phyloP scores from a whole-genome alignment of 2,797 vertebrate species.

The Hapalemur alaotrensis region DNA sequence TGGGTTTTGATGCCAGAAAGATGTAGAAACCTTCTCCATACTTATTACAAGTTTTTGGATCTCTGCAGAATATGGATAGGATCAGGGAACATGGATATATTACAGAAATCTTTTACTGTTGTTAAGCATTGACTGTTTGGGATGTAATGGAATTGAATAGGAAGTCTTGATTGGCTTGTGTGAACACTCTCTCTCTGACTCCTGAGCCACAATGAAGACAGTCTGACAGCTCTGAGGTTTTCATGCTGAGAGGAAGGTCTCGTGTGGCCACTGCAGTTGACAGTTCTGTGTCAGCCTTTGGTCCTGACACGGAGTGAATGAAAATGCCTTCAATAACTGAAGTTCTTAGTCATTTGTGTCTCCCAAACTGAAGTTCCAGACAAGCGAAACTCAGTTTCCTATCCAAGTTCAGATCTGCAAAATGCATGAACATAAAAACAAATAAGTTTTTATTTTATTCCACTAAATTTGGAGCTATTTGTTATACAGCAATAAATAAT shows the following conservation, averaged over 20 bases:
- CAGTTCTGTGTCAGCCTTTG: neutral
- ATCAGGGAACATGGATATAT: neutral
- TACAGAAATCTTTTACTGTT: neutral
- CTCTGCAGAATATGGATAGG: neutral
- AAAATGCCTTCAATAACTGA: neutral
- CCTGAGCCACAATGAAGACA: neutral
- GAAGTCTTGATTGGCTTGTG: neutral
- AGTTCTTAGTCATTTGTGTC: neutral
- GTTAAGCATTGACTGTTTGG: neutral
- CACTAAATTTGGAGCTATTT: neutral
- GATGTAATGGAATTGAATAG: neutral
- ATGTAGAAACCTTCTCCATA: neutral
- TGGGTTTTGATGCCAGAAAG: neutral
- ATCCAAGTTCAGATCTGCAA: neutral
- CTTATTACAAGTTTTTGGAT: neutral
- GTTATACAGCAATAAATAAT: neutral
- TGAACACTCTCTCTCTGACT: neutral
- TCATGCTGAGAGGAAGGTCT: neutral
- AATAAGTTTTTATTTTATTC: neutral
- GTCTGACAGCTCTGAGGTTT: neutral
- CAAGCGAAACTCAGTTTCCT: neutral
- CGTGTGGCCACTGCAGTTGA: neutral
- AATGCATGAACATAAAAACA: neutral
- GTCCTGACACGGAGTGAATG: neutral
- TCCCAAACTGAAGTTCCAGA: neutral